phyloP scores from a whole-genome alignment of 2,113 vertebrate genomes.

The Fukomys damarensis region DNA sequence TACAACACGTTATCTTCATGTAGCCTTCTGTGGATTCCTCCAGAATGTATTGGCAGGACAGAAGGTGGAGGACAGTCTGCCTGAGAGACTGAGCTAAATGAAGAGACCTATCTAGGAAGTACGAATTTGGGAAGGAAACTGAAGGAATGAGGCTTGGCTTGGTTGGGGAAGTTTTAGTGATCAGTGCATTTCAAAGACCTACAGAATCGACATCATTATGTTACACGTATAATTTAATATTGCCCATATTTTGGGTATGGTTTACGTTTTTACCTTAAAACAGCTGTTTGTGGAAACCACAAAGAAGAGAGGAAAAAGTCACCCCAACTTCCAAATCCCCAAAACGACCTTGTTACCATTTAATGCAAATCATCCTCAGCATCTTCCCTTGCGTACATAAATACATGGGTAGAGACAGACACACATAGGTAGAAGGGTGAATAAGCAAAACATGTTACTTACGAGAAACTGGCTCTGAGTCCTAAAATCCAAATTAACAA shows the following conservation, averaged over 20 bases:
- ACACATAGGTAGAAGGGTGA: background rate
- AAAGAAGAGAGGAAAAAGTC: background rate
- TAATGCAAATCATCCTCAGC: background rate
- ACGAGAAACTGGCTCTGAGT: background rate
- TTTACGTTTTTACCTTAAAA: slow-evolving; percentile 22
- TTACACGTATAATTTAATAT: background rate
- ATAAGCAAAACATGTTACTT: background rate
- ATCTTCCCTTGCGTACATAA: background rate
- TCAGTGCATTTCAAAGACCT: background rate
- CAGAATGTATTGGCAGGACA: background rate
- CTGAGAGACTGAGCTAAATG: background rate
- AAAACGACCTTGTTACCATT: background rate
- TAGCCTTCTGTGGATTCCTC: background rate
- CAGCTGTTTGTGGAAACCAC: background rate
- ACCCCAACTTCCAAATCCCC: background rate
- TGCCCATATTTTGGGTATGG: background rate
- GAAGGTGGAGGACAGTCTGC: background rate
- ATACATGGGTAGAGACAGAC: background rate
- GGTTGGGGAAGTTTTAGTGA: background rate
- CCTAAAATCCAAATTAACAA: background rate
- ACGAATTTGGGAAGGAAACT: background rate
- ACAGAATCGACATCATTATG: background rate
- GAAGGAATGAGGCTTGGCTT: background rate
- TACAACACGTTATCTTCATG: background rate
- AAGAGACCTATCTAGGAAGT: background rate